Conservation (phyloP, 1,140 invertebrate species). For the Tyrophagus putrescentiae region DNA sequence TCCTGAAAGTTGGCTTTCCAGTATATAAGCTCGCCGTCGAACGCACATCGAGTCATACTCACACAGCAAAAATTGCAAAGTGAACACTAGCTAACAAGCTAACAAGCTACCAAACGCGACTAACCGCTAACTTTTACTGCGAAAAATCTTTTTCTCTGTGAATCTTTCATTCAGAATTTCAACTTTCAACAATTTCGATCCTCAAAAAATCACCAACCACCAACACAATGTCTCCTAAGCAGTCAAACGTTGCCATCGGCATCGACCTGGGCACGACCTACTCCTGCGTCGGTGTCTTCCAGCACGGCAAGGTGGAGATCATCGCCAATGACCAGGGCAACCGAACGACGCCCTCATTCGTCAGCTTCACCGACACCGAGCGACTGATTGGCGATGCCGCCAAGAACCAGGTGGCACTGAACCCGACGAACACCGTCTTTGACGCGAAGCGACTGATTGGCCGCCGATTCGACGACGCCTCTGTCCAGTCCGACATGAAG, state of each 20-base stretch:
- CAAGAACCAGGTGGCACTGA: conserved; percentile 59
- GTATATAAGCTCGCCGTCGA: no score
- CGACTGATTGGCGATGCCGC: conserved; percentile 91
- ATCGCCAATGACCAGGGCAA: conserved; percentile 97
- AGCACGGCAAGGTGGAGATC: conserved; percentile 84
- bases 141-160: no score
- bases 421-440: conserved; percentile 37
- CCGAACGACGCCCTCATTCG: conserved; percentile 89
- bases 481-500: conserved; percentile 85
- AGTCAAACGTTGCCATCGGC: conserved; percentile 35
- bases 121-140: no score
- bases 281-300: conserved; percentile 43
- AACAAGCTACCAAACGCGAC: no score
- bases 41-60: no score
- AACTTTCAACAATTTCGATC: no score
- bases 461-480: conserved; percentile 72
- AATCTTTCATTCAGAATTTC: no score
- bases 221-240: background rate
- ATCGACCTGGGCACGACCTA: conserved; percentile 42
- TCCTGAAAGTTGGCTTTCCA: no score
- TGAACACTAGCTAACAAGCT: no score
- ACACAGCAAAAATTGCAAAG: no score
- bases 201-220: no score
- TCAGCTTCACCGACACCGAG: conserved; percentile 91
- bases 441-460: conserved; percentile 66